A percentile compares a stretch with the other conserved stretches of the same genome.
Conservation (phyloP, 2,797 vertebrate species). For the Cheirogaleus major region DNA sequence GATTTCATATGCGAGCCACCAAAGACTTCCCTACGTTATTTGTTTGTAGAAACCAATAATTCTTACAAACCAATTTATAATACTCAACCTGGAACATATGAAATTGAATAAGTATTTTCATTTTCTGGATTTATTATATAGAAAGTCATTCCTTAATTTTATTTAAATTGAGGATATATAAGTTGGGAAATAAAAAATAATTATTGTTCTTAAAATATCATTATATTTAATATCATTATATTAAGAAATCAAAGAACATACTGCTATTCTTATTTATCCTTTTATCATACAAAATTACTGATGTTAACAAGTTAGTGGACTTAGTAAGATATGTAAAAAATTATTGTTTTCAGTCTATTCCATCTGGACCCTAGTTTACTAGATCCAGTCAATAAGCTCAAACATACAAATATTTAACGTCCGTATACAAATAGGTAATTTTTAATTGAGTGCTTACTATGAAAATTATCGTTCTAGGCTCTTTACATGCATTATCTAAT, state of each 20-base stretch:
- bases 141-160: neutral
- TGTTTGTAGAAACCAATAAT: neutral
- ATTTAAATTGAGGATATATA: neutral
- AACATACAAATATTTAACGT: neutral
- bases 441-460: neutral
- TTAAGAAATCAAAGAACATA: neutral
- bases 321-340: neutral
- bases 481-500: neutral
- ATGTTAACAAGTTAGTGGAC: neutral
- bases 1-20: neutral
- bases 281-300: neutral
- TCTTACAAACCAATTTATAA: neutral
- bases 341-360: neutral
- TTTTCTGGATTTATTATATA: constrained; percentile 16
- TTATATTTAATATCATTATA: neutral
- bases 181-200: neutral
- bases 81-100: neutral
- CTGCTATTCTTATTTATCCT: neutral
- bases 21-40: neutral
- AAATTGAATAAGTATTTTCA: neutral
- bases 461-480: neutral
- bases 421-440: neutral
- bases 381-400: neutral
- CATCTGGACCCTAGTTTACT: neutral
- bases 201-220: neutral